A percentile compares a stretch with the other conserved stretches of the same genome.
These are phyloP conservation scores for Momotus momota DNA, from an alignment of 2,797 vertebrate genomes.

Conservation along the genomic window DNA sequence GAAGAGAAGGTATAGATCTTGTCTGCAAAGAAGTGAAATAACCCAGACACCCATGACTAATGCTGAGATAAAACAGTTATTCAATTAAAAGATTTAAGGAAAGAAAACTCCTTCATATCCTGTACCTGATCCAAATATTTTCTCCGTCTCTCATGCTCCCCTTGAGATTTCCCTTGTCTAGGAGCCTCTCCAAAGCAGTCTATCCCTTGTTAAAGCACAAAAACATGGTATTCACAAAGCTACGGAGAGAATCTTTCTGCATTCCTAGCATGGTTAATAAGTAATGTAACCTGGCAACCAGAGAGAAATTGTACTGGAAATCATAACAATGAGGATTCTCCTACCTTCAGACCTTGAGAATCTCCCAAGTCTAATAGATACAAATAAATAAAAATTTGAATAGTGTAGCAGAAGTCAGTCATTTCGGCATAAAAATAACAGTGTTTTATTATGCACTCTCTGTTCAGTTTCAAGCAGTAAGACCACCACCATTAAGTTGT, in stretches of 20 bases:
- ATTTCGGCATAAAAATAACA: neutral
- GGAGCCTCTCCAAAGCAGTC: neutral
- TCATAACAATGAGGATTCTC: neutral
- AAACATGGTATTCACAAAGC: neutral
- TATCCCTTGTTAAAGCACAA: slow-evolving; percentile 24
- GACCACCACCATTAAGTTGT: neutral
- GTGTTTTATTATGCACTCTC: neutral
- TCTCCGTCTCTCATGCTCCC: slow-evolving; percentile 22
- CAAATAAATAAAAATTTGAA: neutral
- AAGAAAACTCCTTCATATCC: slow-evolving; percentile 51
- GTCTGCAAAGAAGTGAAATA: slow-evolving; percentile 13
- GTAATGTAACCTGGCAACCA: slow-evolving; percentile 8
- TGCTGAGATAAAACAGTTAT: slow-evolving; percentile 43
- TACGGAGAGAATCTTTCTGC: slow-evolving; percentile 13
- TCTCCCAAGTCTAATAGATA: neutral
- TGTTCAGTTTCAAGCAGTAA: slow-evolving; percentile 26
- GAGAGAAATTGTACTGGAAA: neutral
- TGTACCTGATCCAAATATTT: neutral
- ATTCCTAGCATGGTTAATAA: slow-evolving; percentile 14
- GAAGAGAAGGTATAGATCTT: neutral
- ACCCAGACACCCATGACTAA: slow-evolving; percentile 41
- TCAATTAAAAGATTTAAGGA: slow-evolving; percentile 54
- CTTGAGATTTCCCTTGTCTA: slow-evolving; percentile 48
- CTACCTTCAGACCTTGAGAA: neutral
- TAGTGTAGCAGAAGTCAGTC: neutral